Conservation (phyloP, 2,888 invertebrate species). For the Ichneumon xanthorius region DNA sequence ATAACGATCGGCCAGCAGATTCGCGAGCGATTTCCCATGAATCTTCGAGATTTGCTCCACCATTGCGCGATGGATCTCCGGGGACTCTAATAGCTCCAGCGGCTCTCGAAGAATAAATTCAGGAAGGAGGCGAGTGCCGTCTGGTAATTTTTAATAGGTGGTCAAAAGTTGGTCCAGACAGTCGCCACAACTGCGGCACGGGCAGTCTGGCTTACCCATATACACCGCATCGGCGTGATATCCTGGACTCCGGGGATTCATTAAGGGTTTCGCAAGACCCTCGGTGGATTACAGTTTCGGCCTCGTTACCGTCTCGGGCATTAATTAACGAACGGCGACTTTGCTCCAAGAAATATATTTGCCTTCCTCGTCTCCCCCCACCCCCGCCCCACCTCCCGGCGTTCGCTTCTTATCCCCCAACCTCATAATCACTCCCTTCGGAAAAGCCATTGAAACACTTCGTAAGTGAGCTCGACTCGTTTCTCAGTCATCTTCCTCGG, state of each 20-base stretch:
- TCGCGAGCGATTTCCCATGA: constrained; percentile 12
- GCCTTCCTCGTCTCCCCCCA: constrained; percentile 46
- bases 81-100: constrained; percentile 58
- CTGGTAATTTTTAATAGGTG: constrained; percentile 69
- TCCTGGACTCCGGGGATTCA: constrained; percentile 65
- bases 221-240: constrained; percentile 58
- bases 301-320: constrained; percentile 67
- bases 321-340: constrained; percentile 68
- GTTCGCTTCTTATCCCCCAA: constrained; percentile 38
- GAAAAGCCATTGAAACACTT: constrained; percentile 66
- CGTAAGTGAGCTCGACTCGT: constrained; percentile 58
- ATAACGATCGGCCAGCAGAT: constrained; percentile 25
- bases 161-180: constrained; percentile 65
- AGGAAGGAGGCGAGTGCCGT: constrained; percentile 57
- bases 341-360: constrained; percentile 68
- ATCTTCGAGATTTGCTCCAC: constrained; percentile 24
- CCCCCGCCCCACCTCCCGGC: constrained; percentile 35
- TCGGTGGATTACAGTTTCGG: constrained; percentile 67
- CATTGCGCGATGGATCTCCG: constrained; percentile 56
- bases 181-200: constrained; percentile 59
- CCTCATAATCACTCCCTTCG: constrained; percentile 63
- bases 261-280: constrained; percentile 64
- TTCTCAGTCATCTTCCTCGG: constrained; percentile 45
- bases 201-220: constrained; percentile 38
- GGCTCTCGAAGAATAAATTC: constrained; percentile 61